Conservation (phyloP, 2,888 invertebrate species). For the Sesamia inferens region DNA sequence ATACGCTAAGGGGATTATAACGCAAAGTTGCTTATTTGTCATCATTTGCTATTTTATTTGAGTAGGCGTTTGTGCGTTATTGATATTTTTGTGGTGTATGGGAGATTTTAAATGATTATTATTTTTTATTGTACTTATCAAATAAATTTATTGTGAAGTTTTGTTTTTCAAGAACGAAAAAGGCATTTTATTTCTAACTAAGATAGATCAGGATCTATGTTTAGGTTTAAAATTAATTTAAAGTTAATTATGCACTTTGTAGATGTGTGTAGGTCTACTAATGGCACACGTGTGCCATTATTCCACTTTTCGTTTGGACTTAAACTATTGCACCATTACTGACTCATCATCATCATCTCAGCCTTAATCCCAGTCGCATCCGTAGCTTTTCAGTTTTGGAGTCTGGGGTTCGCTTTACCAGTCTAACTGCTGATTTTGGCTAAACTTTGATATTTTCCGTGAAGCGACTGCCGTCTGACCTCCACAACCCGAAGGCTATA, state of each 20-base stretch:
- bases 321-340: slow-evolving; percentile 6
- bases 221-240: neutral
- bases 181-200: no score
- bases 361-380: no score
- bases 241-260: neutral
- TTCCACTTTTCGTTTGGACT: slow-evolving; percentile 16
- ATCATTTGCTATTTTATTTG: slow-evolving; percentile 63
- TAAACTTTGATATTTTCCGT: no score
- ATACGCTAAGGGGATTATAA: slow-evolving; percentile 51
- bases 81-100: slow-evolving; percentile 37
- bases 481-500: no score
- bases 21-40: slow-evolving; percentile 63
- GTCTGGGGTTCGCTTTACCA: no score
- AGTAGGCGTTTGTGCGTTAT: slow-evolving; percentile 51
- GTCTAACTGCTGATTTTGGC: no score
- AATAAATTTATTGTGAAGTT: neutral
- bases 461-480: no score
- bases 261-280: neutral
- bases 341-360: no score
- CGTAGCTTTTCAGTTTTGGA: no score
- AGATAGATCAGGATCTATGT: no score
- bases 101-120: slow-evolving; percentile 8
- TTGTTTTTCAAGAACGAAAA: no score
- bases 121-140: neutral
- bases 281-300: neutral